Percentiles rank a stretch among this genome's conserved stretches.
Conservation (phyloP, 2,113 vertebrate species). For the Daphoenositta chrysoptera region DNA sequence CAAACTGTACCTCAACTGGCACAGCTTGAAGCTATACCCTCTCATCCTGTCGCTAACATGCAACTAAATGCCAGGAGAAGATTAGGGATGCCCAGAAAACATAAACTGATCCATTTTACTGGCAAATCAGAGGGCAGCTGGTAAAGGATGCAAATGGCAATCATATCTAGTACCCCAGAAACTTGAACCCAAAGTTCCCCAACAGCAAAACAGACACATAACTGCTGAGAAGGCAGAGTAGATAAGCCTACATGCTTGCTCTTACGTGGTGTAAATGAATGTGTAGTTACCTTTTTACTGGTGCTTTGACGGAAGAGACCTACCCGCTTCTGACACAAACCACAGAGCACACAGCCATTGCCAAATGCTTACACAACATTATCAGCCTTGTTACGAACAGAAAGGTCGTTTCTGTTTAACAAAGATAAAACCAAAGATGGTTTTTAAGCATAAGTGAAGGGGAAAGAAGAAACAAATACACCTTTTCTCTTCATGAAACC, state of each 20-base stretch:
- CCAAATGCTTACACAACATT: neutral
- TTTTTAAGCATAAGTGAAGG: neutral
- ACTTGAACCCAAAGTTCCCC: neutral
- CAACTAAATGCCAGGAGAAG: neutral
- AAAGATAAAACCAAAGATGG: constrained; percentile 20
- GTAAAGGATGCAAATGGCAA: neutral
- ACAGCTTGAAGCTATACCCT: neutral
- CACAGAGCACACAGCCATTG: neutral
- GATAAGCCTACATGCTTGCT: neutral
- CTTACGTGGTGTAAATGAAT: neutral
- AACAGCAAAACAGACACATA: neutral
- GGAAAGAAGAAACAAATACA: neutral
- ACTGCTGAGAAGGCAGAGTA: neutral
- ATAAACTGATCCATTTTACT: neutral
- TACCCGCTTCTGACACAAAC: neutral
- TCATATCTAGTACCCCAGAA: neutral
- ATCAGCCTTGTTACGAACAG: neutral
- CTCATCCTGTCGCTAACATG: accelerated
- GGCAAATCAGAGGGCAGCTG: neutral
- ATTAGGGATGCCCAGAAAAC: neutral
- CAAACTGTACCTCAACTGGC: neutral
- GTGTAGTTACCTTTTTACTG: neutral
- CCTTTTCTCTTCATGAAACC: neutral
- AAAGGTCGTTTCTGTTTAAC: constrained; percentile 35
- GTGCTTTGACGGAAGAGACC: neutral